Conservation (phyloP, 2,797 vertebrate genomes). For the Atherinosoma microstoma region DNA sequence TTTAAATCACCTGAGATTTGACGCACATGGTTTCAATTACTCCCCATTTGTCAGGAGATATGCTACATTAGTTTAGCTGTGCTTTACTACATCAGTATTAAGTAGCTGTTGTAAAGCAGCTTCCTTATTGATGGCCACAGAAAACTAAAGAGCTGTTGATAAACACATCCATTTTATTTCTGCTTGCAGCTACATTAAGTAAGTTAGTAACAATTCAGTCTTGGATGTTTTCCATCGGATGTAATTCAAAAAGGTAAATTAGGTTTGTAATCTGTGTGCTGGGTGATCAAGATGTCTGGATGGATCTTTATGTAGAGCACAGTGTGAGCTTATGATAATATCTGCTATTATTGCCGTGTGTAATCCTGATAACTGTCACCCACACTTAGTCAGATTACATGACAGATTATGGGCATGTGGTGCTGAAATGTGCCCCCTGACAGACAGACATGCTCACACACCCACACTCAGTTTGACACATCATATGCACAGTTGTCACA, state of each 20-base stretch:
- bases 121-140: background rate
- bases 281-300: constrained; percentile 56
- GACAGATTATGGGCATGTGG: constrained; percentile 84
- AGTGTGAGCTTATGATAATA: constrained; percentile 82
- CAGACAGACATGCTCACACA: constrained; percentile 24
- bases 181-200: background rate
- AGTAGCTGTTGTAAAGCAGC: background rate
- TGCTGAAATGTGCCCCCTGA: constrained; percentile 70
- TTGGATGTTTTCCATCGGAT: background rate
- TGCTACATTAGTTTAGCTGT: background rate
- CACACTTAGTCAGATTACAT: constrained; percentile 85
- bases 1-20: background rate
- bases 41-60: background rate
- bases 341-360: constrained; percentile 86
- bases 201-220: background rate
- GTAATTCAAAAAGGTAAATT: constrained; percentile 15
- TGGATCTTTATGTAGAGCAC: constrained; percentile 76
- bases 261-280: constrained; percentile 37
- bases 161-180: background rate
- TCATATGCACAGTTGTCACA: constrained; percentile 29
- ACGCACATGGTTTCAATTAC: background rate
- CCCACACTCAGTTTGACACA: constrained; percentile 20
- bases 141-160: background rate
- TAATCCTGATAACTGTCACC: constrained; percentile 89
- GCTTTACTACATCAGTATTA: background rate